A percentile compares a stretch with the other conserved stretches of the same genome.
Conservation (phyloP, 2,797 vertebrate genomes). For the Dromococcyx pavoninus region DNA sequence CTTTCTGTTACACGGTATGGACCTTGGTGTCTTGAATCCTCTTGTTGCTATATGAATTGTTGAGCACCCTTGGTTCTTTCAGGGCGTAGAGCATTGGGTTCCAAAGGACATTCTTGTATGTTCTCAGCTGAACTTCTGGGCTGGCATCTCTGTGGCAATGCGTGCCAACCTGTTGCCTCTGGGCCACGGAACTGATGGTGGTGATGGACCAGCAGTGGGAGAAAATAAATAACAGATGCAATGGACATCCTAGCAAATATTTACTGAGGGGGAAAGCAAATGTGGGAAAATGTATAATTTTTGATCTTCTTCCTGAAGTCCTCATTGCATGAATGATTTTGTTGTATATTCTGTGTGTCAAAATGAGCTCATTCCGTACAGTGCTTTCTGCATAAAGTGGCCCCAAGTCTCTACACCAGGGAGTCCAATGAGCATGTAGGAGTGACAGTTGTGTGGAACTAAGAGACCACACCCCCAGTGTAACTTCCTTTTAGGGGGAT, state of each 20-base stretch:
- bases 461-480: neutral
- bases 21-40: no score
- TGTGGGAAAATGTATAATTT: neutral
- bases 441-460: neutral
- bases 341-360: neutral
- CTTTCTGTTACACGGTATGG: no score
- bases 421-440: neutral
- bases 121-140: no score
- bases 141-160: no score
- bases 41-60: no score
- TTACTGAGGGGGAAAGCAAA: neutral
- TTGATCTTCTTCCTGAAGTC: neutral
- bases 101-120: no score
- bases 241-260: neutral
- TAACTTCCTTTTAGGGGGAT: neutral
- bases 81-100: no score
- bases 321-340: neutral
- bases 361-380: neutral
- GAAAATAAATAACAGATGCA: neutral
- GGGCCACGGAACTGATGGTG: accelerated
- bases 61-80: no score
- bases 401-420: neutral
- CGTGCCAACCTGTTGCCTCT: neutral
- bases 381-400: neutral
- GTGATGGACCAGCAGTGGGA: neutral